phyloP scores from a whole-genome alignment of 2,113 vertebrate species.

The Gobius niger region DNA sequence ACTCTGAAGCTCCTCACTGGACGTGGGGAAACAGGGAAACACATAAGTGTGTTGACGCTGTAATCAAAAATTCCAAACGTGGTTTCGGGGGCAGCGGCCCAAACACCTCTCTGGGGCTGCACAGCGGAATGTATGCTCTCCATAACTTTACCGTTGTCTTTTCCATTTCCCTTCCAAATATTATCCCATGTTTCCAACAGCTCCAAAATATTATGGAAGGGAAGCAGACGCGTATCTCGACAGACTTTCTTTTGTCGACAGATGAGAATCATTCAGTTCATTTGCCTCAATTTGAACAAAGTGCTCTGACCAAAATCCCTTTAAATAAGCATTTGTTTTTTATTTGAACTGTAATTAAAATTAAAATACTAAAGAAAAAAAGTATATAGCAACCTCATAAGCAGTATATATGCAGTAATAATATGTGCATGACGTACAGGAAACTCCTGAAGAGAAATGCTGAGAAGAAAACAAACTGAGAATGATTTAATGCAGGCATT shows the following conservation, averaged over 20 bases:
- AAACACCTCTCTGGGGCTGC: slow-evolving; percentile 30
- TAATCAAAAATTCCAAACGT: slow-evolving; percentile 67
- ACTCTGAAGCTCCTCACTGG: slow-evolving; percentile 14
- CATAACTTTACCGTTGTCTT: slow-evolving; percentile 53
- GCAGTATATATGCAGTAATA: not conserved
- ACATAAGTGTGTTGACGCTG: slow-evolving; percentile 53
- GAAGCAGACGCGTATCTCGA: slow-evolving; percentile 41
- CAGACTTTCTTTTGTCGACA: not conserved
- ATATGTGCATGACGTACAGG: not conserved
- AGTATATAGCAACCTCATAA: too few relatives aligned
- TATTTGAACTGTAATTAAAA: too few relatives aligned
- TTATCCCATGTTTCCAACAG: slow-evolving; percentile 64
- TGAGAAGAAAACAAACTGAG: not conserved
- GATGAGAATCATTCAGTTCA: slow-evolving; percentile 5
- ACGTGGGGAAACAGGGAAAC: slow-evolving; percentile 35
- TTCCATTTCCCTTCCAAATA: slow-evolving; percentile 62
- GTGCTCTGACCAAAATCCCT: not conserved
- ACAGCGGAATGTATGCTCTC: slow-evolving; percentile 40
- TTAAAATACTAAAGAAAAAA: too few relatives aligned
- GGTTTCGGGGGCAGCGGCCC: slow-evolving; percentile 41
- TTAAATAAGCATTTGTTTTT: too few relatives aligned
- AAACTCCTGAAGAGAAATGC: not conserved
- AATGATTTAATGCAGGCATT: not conserved
- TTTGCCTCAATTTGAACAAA: slow-evolving; percentile 23
- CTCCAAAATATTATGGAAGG: slow-evolving; percentile 59